Evolutionary conservation across 2,797 vertebrate genomes (phyloP), one percentile per base, ranked within the genome.

Genomic region (Cebuella pygmaea): DNA sequence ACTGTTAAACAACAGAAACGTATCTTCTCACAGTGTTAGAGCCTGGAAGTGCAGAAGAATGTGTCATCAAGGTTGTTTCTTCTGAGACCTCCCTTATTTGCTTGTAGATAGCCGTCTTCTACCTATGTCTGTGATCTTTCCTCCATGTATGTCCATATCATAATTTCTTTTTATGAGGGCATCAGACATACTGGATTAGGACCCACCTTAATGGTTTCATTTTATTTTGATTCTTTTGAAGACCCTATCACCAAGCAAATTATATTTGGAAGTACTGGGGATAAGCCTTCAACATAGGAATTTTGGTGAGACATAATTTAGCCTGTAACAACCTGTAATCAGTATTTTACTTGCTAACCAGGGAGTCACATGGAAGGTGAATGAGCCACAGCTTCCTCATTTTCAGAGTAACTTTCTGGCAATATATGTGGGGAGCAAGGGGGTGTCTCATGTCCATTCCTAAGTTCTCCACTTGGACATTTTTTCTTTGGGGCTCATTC

Each of bases 201-300:
- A 3, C 30, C 48, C 26, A 75, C 19, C 19, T 1, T 41, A 30
- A 46, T 46, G 22, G 59, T n/a, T 22, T 52, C n/a, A 52, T 80
- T 80, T 88, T 57, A 84, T 30, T 24, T 36, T 84, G 55, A 88
- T 76, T 80, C n/a, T 55, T 90, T 90, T 72, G 88, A 84, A 93
- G 20, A 59, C 5, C 1, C 5, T 57, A 0, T 72, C 13, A 90
- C 20, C 27, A 50, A 78, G 57, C 39, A 44, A 1, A 72, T 64
- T 46, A 41, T 27, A 30, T 79, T 90, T 19, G 15, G 26, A 87
- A 11, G 26, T 72, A 36, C 20, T 44, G 7, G 19, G 14, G 26
- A n/a, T 67, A 67, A 1, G 17, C 15, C 11, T 52, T 91, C 33
- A 52, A 50, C 27, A 39, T 50, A 22, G 17, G 61, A 33, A 36